Conservation (phyloP, 2,113 vertebrate genomes). For the Loxodonta africana region DNA sequence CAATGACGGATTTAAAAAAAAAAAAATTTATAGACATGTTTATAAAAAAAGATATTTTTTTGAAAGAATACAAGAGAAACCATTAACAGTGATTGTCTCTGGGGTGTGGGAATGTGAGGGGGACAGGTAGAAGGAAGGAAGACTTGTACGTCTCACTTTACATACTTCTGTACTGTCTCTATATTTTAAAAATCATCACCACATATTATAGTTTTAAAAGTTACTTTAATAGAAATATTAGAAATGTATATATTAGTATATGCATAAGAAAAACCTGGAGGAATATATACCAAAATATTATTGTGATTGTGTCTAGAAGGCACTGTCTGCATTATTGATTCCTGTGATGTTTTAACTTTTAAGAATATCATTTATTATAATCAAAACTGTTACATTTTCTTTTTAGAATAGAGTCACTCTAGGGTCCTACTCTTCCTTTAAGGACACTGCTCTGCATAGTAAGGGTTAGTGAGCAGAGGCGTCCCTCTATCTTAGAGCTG, state of each 20-base stretch:
- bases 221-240: constrained; percentile 18
- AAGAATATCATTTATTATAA: constrained; percentile 16
- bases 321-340: neutral
- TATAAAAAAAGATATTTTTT: neutral
- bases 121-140: neutral
- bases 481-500: neutral
- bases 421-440: neutral
- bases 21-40: neutral
- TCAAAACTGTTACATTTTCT: neutral
- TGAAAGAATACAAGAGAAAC: neutral
- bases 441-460: constrained; percentile 27
- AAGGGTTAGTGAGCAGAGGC: neutral
- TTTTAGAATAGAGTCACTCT: neutral
- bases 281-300: neutral
- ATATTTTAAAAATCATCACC: constrained; percentile 7
- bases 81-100: neutral
- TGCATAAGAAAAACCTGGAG: neutral
- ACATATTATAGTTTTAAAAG: constrained; percentile 7
- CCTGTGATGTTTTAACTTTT: constrained; percentile 15
- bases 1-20: neutral
- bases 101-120: neutral
- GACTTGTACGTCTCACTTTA: neutral
- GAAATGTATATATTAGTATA: neutral
- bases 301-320: neutral
- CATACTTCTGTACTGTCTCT: neutral